Conservation (phyloP, 2,888 invertebrate genomes). For the Sympetrum striolatum region DNA sequence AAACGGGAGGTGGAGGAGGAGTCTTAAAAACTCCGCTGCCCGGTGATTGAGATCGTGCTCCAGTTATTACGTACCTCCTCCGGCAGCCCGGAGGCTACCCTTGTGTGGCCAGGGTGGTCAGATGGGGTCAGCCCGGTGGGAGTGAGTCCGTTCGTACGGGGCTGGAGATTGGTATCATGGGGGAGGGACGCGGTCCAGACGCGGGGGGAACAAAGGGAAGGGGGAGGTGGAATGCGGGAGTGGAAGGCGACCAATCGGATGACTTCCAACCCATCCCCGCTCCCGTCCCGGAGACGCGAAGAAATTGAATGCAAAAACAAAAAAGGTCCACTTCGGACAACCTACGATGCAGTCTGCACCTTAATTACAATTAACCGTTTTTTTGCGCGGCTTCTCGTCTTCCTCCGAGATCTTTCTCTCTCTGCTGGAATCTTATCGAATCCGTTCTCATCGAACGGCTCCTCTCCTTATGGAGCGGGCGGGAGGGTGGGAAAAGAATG, state of each 20-base stretch:
- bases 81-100: not conserved
- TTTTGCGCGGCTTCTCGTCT: not conserved
- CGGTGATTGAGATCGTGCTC: slow-evolving; percentile 36
- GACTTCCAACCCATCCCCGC: not conserved
- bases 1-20: not conserved
- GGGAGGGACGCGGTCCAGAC: not conserved
- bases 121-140: not conserved
- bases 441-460: not conserved
- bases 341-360: slow-evolving; percentile 36
- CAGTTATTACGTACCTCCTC: slow-evolving; percentile 15
- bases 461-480: not conserved
- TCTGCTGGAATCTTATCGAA: not conserved
- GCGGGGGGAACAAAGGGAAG: slow-evolving; percentile 1
- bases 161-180: not conserved
- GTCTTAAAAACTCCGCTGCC: slow-evolving; percentile 9
- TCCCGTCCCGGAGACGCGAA: not conserved
- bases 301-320: slow-evolving; percentile 41
- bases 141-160: not conserved
- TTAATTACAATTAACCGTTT: slow-evolving; percentile 31
- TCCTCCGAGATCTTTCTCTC: not conserved
- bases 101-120: not conserved
- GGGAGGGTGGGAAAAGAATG: not conserved
- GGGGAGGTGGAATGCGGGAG: not conserved
- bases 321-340: not conserved
- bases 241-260: slow-evolving; percentile 36